Evolutionary conservation across 2,113 vertebrate species (phyloP).

Genomic region (Morone saxatilis): DNA sequence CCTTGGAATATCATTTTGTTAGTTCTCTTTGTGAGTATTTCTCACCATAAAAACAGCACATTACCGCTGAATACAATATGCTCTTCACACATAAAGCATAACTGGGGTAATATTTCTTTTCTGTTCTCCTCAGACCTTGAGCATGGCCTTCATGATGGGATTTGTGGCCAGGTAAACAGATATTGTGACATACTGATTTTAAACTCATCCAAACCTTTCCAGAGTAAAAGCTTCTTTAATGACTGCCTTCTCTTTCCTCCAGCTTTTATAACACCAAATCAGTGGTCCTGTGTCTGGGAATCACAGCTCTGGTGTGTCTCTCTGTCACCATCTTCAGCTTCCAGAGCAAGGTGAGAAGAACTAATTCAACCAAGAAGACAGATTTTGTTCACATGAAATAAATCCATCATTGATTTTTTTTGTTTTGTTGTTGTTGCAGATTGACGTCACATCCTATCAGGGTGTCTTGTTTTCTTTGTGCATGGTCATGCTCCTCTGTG

Average conservation of each 20-base stretch:
- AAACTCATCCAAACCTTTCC: too few species aligned
- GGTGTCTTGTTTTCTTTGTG: constrained; percentile 90
- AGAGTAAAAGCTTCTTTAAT: background rate
- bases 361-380: background rate
- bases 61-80: background rate
- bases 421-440: constrained; percentile 72
- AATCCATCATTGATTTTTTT: background rate
- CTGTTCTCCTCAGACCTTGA: constrained; percentile 74
- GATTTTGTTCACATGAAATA: background rate
- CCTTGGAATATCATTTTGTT: constrained; percentile 95
- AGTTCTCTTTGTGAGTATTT: constrained; percentile 92
- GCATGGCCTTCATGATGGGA: constrained; percentile 86
- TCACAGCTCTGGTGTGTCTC: constrained; percentile 92
- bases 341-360: constrained; percentile 90
- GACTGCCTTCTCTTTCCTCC: constrained; percentile 31
- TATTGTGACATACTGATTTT: background rate
- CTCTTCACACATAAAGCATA: background rate
- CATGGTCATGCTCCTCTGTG: constrained; percentile 91
- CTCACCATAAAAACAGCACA: background rate
- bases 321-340: constrained; percentile 95
- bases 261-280: constrained; percentile 96
- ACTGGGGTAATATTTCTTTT: background rate
- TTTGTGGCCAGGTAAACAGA: constrained; percentile 83
- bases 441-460: constrained; percentile 93
- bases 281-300: constrained; percentile 91